Evolutionary conservation across 2,888 invertebrate species (phyloP), one percentile per base, ranked within the genome.

Genomic region (Pollenia angustigena): DNA sequence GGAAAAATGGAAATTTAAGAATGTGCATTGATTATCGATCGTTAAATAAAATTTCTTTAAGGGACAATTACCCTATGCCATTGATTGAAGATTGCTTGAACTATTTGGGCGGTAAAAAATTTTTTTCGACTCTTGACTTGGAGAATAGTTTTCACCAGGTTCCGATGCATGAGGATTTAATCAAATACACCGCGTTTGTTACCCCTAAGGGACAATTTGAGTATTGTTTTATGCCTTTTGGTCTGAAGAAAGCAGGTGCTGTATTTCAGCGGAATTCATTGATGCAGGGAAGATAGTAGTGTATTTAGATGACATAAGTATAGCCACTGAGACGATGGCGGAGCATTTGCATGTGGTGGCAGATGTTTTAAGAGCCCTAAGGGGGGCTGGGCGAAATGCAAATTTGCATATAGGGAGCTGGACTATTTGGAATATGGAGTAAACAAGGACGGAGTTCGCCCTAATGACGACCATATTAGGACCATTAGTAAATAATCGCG

Each of bases 381-480:
- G 32, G n/a, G 60, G 12, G 60, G 12, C 7, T 50, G 74, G 60
- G 8, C 23, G 60, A 23, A 7, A 50, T n/a, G n/a, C n/a, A n/a
- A n/a, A n/a, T n/a, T n/a, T n/a, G n/a, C n/a, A n/a, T n/a, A n/a
- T n/a, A n/a, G 68, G 32, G 68, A 68, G 48, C 18, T 85, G n/a
- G 52, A 84, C 10, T 85, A 75, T 56, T 66, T 85, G 32, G 84
- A n/a, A 79, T 85, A 81, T 54, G 6, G 14, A 12, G 82, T 80
- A 10, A 81, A 71, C 32, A 32, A 48, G 14, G 54, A 44, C 40
- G 85, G 85, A 14, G 48, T 87, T 23, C 42, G 52, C 6, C 81
- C 81, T 44, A 82, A 16, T 74, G 52, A 81, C 42, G 58, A 4
- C 18, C 64, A 75, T 44, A 52, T 75, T 9, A 40, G 12, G 52